phyloP scores from a whole-genome alignment of 2,797 vertebrate genomes.

The Coregonus sp. region DNA sequence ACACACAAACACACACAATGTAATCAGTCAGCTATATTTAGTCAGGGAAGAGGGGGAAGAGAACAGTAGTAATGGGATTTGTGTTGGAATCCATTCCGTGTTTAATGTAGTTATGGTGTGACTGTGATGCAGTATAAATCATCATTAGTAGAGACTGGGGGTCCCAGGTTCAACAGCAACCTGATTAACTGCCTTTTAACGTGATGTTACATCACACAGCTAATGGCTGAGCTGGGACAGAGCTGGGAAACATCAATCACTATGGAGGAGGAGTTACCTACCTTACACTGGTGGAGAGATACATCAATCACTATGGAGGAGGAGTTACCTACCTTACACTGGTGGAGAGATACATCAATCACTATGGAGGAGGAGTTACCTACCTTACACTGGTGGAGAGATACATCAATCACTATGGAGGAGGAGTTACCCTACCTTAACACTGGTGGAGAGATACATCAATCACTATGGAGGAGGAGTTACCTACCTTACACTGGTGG shows the following conservation, averaged over 20 bases:
- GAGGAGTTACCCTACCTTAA: slow-evolving; percentile 74
- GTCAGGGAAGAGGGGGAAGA: slow-evolving; percentile 53
- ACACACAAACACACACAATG: background rate
- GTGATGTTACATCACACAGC: slow-evolving; percentile 98
- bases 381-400: too few relatives aligned
- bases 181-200: slow-evolving; percentile 98
- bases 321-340: too few relatives aligned
- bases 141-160: slow-evolving; percentile 96
- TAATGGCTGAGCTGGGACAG: slow-evolving; percentile 98
- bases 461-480: too few relatives aligned
- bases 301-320: too few relatives aligned
- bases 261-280: slow-evolving; percentile 45
- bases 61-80: slow-evolving; percentile 82
- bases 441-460: slow-evolving; percentile 83
- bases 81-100: slow-evolving; percentile 93
- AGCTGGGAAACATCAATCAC: slow-evolving; percentile 96
- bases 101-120: slow-evolving; percentile 95
- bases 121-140: slow-evolving; percentile 98
- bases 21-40: slow-evolving; percentile 74
- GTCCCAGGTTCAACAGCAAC: slow-evolving; percentile 94
- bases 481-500: too few relatives aligned
- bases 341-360: too few relatives aligned
- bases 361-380: too few relatives aligned
- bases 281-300: slow-evolving; percentile 89
- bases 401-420: slow-evolving; percentile 88